Evolutionary conservation across 2,888 invertebrate species (phyloP), one percentile per base, ranked within the genome.

Genomic region (Scaeva pyrastri): DNA sequence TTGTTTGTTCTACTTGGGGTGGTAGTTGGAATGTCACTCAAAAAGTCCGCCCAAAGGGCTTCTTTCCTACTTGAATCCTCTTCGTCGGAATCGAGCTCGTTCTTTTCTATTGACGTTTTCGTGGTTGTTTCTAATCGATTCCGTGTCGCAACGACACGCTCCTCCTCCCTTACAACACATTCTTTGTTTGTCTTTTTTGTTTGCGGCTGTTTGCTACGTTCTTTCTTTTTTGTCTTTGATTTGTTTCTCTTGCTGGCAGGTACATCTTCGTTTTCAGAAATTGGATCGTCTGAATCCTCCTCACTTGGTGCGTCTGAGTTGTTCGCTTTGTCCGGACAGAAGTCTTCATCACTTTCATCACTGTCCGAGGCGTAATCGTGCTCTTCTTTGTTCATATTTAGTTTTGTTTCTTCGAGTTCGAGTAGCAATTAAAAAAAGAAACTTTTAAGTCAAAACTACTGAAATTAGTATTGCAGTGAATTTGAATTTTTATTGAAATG

Each of bases 311-410:
- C 87, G 60, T 89, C 92, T 68, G 88, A 87, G 52, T 94, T 94
- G 86, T 93, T 94, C 45, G 86, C 81, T 68, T 90, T 90, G 88
- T 94, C 95, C 36, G 96, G 96, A 83, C 95, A 94, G 90, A 96
- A 97, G 90, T 97, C 97, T 88, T 96, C 96, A 91, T 97, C 97
- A 91, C 96, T 96, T 88, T 94, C 93, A 89, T 97, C 96, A 88
- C 96, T 95, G 74, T 95, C 96, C 14, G 95, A 95, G 0, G 92
- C 92, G 87, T 93, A 93, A 52, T 94, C 93, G 87, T 94, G 93
- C 87, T 93, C 92, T 81, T 92, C 91, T 86, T 93, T 91, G 56
- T 92, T 92, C 90, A 91, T 91, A 31, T 48, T 72, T 52, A 58
- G 39, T 10, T n/a, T 62, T 31, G n/a, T 31, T 56, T 48, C 4